These are phyloP conservation scores for Sturmia bella DNA, from an alignment of 2,888 invertebrate species.

Conservation along the genomic window DNA sequence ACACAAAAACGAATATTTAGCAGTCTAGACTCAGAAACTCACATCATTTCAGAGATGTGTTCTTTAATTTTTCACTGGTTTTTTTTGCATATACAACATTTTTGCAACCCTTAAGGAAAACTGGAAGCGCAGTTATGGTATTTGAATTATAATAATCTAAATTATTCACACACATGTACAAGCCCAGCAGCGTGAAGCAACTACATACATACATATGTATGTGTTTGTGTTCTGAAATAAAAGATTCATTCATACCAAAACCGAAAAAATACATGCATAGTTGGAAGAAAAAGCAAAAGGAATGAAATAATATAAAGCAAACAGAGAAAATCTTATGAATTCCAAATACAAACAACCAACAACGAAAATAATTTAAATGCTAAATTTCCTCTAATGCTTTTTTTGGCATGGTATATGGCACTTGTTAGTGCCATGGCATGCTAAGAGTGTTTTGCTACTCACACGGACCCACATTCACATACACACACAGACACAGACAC, in stretches of 20 bases:
- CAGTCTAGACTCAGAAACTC: conserved; percentile 54
- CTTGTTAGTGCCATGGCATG: conserved; percentile 12
- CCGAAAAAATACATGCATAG: conserved; percentile 1
- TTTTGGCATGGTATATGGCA: conserved; percentile 28
- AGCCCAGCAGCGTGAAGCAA: neutral
- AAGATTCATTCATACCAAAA: conserved; percentile 53
- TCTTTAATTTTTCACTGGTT: neutral
- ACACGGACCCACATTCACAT: neutral
- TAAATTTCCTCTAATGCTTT: conserved; percentile 44
- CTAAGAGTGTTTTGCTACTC: neutral
- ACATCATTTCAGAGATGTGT: neutral
- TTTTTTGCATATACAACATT: conserved; percentile 1
- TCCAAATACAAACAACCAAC: conserved; percentile 26
- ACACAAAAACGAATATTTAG: conserved; percentile 30
- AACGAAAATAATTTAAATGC: conserved; percentile 54
- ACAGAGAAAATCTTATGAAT: conserved; percentile 48
- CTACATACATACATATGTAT: neutral
- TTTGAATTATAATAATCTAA: conserved; percentile 37
- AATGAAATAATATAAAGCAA: conserved; percentile 20
- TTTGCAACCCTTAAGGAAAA: conserved; percentile 38
- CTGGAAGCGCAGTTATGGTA: conserved; percentile 17
- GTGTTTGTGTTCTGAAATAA: conserved; percentile 32
- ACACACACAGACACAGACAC: neutral
- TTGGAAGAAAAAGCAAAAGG: conserved; percentile 10
- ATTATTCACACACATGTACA: conserved; percentile 18